Percentiles rank a stretch among this genome's conserved stretches.
Conservation (phyloP, 2,797 vertebrate species). For the Clamator glandarius region DNA sequence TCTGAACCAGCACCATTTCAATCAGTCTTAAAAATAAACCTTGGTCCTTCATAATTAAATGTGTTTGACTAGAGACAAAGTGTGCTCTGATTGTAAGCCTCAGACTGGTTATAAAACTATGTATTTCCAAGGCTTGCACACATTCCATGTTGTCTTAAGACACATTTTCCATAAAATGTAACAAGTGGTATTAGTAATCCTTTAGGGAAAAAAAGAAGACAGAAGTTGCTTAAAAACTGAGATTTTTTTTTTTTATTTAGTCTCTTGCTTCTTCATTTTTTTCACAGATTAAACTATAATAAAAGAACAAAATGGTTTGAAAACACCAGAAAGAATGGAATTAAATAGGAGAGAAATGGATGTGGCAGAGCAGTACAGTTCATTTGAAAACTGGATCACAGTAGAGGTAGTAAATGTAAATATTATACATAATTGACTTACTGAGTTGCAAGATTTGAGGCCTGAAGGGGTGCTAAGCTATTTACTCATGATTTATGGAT, state of each 20-base stretch:
- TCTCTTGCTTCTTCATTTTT: background rate
- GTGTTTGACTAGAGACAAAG: background rate
- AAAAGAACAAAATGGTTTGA: background rate
- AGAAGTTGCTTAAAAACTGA: background rate
- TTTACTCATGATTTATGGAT: background rate
- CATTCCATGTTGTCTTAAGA: background rate
- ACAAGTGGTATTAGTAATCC: background rate
- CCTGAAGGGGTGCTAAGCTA: background rate
- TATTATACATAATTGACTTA: slow-evolving; percentile 1
- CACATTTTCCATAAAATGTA: background rate
- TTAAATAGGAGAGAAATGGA: slow-evolving; percentile 13
- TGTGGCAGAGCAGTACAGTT: background rate
- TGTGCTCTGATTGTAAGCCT: background rate
- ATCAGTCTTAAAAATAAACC: background rate
- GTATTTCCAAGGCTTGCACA: background rate
- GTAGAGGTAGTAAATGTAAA: slow-evolving; percentile 22
- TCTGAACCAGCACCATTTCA: background rate
- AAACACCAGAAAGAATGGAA: background rate
- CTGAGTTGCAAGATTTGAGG: background rate
- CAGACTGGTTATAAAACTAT: background rate
- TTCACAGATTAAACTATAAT: background rate
- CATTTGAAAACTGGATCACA: slow-evolving; percentile 17
- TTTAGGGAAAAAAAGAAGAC: background rate
- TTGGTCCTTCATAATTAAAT: background rate
- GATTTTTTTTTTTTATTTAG: background rate